These are phyloP conservation scores for Drosophila kokeensis DNA, from an alignment of 2,888 invertebrate species.

Conservation along the genomic window DNA sequence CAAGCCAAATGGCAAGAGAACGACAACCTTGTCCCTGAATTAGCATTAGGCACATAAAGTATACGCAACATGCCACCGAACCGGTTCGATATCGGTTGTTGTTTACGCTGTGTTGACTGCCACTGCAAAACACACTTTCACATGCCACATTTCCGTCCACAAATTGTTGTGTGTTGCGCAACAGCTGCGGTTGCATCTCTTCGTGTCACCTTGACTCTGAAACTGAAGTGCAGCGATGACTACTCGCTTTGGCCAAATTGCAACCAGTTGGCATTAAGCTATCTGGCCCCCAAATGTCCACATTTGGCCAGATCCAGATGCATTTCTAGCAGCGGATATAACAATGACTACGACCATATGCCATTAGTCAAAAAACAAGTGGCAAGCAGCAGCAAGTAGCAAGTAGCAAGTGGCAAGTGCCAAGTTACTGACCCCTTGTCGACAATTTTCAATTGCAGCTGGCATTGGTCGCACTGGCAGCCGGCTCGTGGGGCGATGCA, in stretches of 20 bases:
- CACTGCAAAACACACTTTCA: slow-evolving; percentile 61
- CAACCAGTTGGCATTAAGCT: slow-evolving; percentile 30
- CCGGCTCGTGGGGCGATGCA: slow-evolving; percentile 81
- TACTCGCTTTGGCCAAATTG: slow-evolving; percentile 39
- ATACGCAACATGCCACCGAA: slow-evolving; percentile 62
- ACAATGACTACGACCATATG: slow-evolving; percentile 17
- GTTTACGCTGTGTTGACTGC: slow-evolving; percentile 25
- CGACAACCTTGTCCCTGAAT: slow-evolving; percentile 69
- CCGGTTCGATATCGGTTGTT: slow-evolving; percentile 36
- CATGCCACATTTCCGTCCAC: slow-evolving; percentile 70
- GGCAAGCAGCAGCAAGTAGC: slow-evolving; percentile 24
- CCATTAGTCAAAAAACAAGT: slow-evolving; percentile 46
- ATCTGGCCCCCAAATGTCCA: slow-evolving; percentile 19
- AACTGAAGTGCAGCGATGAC: slow-evolving; percentile 44
- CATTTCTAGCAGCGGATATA: slow-evolving; percentile 30
- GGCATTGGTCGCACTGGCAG: slow-evolving; percentile 61
- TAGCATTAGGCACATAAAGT: slow-evolving; percentile 34
- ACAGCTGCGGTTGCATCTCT: slow-evolving; percentile 60
- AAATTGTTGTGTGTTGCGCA: slow-evolving; percentile 56
- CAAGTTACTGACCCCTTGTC: slow-evolving; percentile 51
- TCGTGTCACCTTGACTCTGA: slow-evolving; percentile 74
- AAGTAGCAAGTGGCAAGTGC: slow-evolving; percentile 21
- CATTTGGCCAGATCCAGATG: slow-evolving; percentile 47
- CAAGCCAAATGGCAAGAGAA: slow-evolving; percentile 12
- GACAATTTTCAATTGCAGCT: slow-evolving; percentile 71